Percentiles rank a stretch among this genome's conserved stretches.
These are phyloP conservation scores for Hyperoodon ampullatus DNA, from an alignment of 2,113 vertebrate species.

Conservation along the genomic window DNA sequence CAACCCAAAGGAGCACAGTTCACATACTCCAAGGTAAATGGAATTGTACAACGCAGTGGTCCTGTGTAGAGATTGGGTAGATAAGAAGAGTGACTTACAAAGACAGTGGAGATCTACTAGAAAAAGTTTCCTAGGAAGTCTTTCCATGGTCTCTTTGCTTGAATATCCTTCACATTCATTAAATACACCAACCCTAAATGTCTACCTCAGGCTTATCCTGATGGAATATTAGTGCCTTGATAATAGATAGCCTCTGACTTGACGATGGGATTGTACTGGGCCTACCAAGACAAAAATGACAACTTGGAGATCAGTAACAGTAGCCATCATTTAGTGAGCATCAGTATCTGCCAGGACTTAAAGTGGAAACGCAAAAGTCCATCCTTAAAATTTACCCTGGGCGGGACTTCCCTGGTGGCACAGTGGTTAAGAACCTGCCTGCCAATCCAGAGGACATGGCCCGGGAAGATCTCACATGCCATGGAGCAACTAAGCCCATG, in stretches of 20 bases:
- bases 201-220: neutral
- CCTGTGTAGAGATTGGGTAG: neutral
- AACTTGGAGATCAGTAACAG: neutral
- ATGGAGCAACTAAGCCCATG: no score
- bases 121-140: neutral
- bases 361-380: neutral
- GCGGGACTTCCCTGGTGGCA: no score
- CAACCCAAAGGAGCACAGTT: neutral
- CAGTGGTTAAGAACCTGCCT: no score
- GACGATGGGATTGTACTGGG: neutral
- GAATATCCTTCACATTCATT: neutral
- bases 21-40: neutral
- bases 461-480: no score
- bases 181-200: neutral
- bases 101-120: neutral
- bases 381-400: neutral
- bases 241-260: neutral
- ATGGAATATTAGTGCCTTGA: neutral
- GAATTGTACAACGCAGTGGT: rapidly evolving
- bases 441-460: no score
- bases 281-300: neutral
- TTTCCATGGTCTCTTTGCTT: neutral
- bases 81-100: neutral
- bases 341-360: no score
- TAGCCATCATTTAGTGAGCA: rapidly evolving